Base-by-base conservation (phyloP, 1,140 invertebrate genomes). In the Leptopilina clavipes region DNA sequence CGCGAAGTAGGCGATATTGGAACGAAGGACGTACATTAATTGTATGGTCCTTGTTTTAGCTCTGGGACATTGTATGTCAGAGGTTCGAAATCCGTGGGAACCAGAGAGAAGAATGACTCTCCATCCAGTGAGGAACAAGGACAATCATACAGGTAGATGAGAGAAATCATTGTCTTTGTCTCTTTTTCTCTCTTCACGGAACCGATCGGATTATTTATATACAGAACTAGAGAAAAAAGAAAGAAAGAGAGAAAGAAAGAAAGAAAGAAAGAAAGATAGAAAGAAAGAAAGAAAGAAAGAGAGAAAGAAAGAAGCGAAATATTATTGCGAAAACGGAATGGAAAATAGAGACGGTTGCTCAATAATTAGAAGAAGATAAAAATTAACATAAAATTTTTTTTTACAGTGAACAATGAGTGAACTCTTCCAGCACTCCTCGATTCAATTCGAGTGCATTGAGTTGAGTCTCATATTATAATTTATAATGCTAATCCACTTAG, bases 81-180 rank as follows among this genome's bases (percentile, higher is more conserved):
- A 81, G 81, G 81, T 86, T 83, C 79, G 79, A 9, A 82, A 80
- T 70, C 81, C 85, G 84, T 86, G 85, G 85, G 85, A 86, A 86
- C 81, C 73, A 43, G 70, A 75, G 76, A 78, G 71, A 31, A 74
- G 71, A 31, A 74, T 75, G 72, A 71, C 17, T 71, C 70, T 71
- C 40, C 70, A 43, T 10, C 25, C 40, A 40, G n/a, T 17, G 19
- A 56, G 45, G 3, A 40, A 52, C 22, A 73, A 40, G 48, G 72
- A 73, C 72, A 48, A 52, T 72, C 73, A 73, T 45, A 56, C 81
- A 85, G 84, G 84, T 84, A 84, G 80, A 84, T 78, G 81, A 83
- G 81, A 72, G 76, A 48, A 52, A 40, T 40, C 9, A 74, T 65
- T n/a, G 56, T 25, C 56, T 25, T 25, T 65, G 22, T 65, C 59